phyloP scores from a whole-genome alignment of 2,797 vertebrate species.

The Hydrocynus forskahlii region DNA sequence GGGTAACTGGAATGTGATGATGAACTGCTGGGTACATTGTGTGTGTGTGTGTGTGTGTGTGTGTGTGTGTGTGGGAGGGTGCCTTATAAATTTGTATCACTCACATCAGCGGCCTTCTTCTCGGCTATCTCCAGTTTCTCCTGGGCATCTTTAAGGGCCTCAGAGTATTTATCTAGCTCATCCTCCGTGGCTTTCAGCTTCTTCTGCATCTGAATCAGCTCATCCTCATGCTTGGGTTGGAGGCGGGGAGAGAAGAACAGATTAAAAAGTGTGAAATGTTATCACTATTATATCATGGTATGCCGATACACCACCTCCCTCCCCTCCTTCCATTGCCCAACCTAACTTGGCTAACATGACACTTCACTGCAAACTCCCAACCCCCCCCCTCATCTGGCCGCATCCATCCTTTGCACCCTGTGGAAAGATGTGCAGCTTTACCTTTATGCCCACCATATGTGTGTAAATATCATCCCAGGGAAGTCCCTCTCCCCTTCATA shows the following conservation, averaged over 20 bases:
- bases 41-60: background rate
- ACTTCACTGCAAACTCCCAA: background rate
- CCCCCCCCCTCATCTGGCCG: background rate
- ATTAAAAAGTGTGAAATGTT: constrained; percentile 22
- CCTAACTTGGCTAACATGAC: background rate
- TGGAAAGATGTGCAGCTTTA: background rate
- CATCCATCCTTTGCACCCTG: background rate
- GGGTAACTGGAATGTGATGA: constrained; percentile 7
- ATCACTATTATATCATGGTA: constrained; percentile 15
- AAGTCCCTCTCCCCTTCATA: background rate
- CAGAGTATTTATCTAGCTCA: constrained; percentile 98
- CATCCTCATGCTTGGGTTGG: constrained; percentile 94
- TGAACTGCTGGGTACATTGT: constrained; percentile 15
- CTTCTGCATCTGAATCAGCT: constrained; percentile 95
- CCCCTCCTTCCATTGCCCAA: background rate
- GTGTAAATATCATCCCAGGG: constrained; percentile 20
- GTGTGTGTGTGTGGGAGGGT: background rate
- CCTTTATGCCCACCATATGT: constrained; percentile 9
- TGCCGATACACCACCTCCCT: background rate
- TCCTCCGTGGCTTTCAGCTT: constrained; percentile 97
- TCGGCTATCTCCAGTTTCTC: constrained; percentile 98
- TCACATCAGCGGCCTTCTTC: constrained; percentile 97
- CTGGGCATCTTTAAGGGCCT: constrained; percentile 98
- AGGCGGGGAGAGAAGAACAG: background rate
- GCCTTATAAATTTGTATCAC: constrained; percentile 60